Evolutionary conservation across 2,888 invertebrate genomes (phyloP).

Genomic region (Eristalis intricaria): DNA sequence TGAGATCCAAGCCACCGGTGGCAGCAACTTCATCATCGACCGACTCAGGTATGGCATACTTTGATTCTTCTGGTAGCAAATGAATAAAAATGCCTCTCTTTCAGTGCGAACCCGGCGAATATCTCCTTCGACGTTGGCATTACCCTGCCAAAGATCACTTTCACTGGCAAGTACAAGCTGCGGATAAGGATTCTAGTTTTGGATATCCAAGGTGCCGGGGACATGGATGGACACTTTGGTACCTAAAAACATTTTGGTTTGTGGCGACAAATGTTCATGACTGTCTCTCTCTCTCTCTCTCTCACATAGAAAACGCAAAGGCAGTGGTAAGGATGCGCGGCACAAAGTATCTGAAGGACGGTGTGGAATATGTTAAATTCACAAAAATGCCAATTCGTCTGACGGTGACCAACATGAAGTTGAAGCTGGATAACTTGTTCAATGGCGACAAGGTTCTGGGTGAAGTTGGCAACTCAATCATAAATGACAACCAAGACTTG

Average conservation of each 20-base stretch:
- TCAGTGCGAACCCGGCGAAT: slow-evolving; percentile 78
- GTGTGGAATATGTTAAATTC: slow-evolving; percentile 79
- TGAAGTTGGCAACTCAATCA: slow-evolving; percentile 79
- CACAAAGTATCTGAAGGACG: slow-evolving; percentile 75
- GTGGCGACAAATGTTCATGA: neutral
- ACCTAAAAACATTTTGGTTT: slow-evolving; percentile 16
- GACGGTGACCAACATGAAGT: slow-evolving; percentile 77
- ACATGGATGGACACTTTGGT: slow-evolving; percentile 79
- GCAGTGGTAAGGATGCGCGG: slow-evolving; percentile 80
- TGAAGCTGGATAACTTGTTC: slow-evolving; percentile 80
- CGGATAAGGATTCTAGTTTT: slow-evolving; percentile 79
- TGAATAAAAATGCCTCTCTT: slow-evolving; percentile 10
- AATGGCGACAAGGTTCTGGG: slow-evolving; percentile 79
- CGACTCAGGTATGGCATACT: slow-evolving; percentile 76
- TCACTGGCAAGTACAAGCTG: slow-evolving; percentile 79
- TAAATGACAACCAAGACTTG: slow-evolving; percentile 80
- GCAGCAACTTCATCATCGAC: slow-evolving; percentile 80
- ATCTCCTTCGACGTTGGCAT: slow-evolving; percentile 79
- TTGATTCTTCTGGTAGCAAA: neutral
- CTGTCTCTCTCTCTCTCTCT: slow-evolving; percentile 9
- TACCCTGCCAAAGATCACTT: slow-evolving; percentile 79
- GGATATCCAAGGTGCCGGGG: slow-evolving; percentile 79
- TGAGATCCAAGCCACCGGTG: slow-evolving; percentile 78
- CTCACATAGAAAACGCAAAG: slow-evolving; percentile 77
- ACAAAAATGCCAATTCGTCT: slow-evolving; percentile 79